A percentile compares a stretch with the other conserved stretches of the same genome.
phyloP scores from a whole-genome alignment of 2,113 vertebrate genomes.

The Labeo catla region DNA sequence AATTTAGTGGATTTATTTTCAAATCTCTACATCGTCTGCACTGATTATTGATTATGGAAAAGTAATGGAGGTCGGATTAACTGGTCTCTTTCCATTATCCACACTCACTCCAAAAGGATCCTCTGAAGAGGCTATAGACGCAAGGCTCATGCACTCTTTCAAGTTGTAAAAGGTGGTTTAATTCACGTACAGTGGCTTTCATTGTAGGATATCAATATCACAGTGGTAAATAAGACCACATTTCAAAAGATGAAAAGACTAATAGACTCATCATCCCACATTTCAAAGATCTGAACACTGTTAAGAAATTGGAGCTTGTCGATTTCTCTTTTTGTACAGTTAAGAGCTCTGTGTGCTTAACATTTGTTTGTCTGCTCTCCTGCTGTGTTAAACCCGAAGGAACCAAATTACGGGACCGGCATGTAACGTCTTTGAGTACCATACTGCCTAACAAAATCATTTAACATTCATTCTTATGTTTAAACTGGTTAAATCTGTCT shows the following conservation, averaged over 20 bases:
- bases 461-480: slow-evolving; percentile 1
- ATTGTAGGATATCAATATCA: slow-evolving; percentile 5
- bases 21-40: slow-evolving; percentile 22
- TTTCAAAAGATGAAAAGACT: slow-evolving; percentile 18
- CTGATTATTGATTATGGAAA: slow-evolving; percentile 25
- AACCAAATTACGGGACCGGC: slow-evolving; percentile 46
- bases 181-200: not conserved
- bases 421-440: slow-evolving; percentile 6
- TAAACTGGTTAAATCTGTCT: not conserved
- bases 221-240: slow-evolving; percentile 2
- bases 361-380: slow-evolving; percentile 43
- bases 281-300: slow-evolving; percentile 15
- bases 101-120: slow-evolving; percentile 5
- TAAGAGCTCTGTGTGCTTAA: slow-evolving; percentile 37
- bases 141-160: not conserved
- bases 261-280: slow-evolving; percentile 9
- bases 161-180: slow-evolving; percentile 10
- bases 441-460: slow-evolving; percentile 18
- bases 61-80: slow-evolving; percentile 11
- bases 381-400: slow-evolving; percentile 29
- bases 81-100: slow-evolving; percentile 5
- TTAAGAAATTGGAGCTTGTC: slow-evolving; percentile 8
- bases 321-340: slow-evolving; percentile 9
- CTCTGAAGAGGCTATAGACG: not conserved
- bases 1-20: slow-evolving; percentile 24